These are phyloP conservation scores for Sminthurides bifidus DNA, from an alignment of 1,140 invertebrate genomes.

Conservation along the genomic window DNA sequence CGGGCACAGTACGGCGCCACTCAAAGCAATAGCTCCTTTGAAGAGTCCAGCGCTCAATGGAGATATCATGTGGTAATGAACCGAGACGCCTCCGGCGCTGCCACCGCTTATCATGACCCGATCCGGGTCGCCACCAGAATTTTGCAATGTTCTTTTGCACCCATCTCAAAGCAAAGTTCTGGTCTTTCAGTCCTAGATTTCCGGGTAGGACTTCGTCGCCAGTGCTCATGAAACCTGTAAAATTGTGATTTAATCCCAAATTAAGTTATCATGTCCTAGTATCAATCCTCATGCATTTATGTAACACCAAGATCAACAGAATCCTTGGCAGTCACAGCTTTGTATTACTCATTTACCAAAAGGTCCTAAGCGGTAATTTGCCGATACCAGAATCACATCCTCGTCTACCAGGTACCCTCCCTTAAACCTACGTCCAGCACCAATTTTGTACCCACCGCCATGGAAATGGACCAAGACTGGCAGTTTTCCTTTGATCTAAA, in stretches of 20 bases:
- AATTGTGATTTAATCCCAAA: not conserved
- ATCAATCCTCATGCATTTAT: not conserved
- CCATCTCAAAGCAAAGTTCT: slow-evolving; percentile 36
- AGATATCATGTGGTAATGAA: slow-evolving; percentile 25
- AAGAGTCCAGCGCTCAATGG: slow-evolving; percentile 12
- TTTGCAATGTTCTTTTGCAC: slow-evolving; percentile 35
- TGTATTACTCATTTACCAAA: no score
- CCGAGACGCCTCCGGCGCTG: slow-evolving; percentile 36
- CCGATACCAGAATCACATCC: not conserved
- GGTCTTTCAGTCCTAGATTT: slow-evolving; percentile 34
- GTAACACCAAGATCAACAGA: not conserved
- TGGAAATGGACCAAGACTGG: no score
- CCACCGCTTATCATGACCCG: slow-evolving; percentile 37
- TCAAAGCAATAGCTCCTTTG: slow-evolving; percentile 8
- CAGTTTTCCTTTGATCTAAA: no score
- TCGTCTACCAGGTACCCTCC: not conserved
- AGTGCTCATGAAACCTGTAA: slow-evolving; percentile 24
- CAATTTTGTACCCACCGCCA: not conserved
- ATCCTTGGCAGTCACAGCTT: no score
- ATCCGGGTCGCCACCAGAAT: slow-evolving; percentile 36
- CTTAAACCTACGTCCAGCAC: not conserved
- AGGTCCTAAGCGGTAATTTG: not conserved
- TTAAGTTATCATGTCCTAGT: not conserved
- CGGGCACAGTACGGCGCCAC: not conserved
- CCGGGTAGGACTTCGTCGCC: slow-evolving; percentile 1